Conservation (phyloP, 2,888 invertebrate species). For the Troides oblongomaculatus region DNA sequence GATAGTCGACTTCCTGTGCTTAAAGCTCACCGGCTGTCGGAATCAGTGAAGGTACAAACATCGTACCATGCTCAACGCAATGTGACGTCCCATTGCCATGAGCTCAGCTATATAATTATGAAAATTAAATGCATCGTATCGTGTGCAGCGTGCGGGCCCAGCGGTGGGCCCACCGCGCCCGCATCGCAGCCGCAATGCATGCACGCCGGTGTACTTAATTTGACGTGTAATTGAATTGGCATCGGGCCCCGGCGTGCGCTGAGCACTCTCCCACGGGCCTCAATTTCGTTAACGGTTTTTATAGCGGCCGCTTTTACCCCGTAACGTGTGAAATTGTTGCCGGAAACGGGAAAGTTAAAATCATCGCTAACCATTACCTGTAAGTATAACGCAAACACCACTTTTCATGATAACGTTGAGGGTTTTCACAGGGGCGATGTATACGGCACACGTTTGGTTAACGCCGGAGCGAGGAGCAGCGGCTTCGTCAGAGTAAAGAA, state of each 20-base stretch:
- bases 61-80: no score
- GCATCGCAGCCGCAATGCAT: constrained; percentile 36
- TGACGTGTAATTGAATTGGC: constrained; percentile 43
- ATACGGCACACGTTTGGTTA: no score
- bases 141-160: neutral
- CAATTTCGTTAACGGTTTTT: constrained; percentile 33
- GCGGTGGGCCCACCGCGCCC: neutral
- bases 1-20: no score
- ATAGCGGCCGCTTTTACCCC: constrained; percentile 3
- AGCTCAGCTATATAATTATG: neutral
- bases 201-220: constrained; percentile 33
- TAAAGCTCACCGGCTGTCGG: no score
- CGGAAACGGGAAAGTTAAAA: neutral
- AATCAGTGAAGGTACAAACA: no score
- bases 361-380: no score
- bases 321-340: neutral
- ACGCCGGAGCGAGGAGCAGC: no score
- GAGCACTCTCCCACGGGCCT: constrained; percentile 31
- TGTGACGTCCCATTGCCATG: neutral
- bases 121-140: neutral
- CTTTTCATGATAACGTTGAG: no score
- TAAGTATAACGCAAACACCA: no score
- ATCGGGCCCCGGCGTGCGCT: constrained; percentile 28
- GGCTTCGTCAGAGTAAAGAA: no score
- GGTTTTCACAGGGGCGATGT: no score